Evolutionary conservation across 1,140 invertebrate genomes (phyloP).

Genomic region (Drosophila truncata): DNA sequence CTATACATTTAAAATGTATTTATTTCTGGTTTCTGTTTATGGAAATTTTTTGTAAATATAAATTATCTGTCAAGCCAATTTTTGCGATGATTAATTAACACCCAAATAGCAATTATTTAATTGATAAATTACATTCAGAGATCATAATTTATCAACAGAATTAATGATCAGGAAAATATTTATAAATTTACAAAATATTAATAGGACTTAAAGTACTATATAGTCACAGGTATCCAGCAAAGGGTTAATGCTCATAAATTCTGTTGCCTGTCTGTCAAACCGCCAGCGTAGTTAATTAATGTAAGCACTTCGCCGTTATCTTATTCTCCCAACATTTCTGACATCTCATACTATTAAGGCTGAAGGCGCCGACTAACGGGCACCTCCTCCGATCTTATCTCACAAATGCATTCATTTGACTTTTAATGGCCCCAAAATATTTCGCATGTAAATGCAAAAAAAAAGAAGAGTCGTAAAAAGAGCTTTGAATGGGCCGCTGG

Average conservation of each 20-base stretch:
- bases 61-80: neutral
- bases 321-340: slow-evolving; percentile 7
- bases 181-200: neutral
- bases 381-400: slow-evolving; percentile 35
- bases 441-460: slow-evolving; percentile 53
- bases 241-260: slow-evolving; percentile 51
- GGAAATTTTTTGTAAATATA: neutral
- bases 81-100: slow-evolving; percentile 20
- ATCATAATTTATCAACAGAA: slow-evolving; percentile 1
- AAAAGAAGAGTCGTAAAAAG: slow-evolving; percentile 51
- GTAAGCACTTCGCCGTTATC: slow-evolving; percentile 41
- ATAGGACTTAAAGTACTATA: neutral
- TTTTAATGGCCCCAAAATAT: slow-evolving; percentile 55
- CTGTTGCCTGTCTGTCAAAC: slow-evolving; percentile 40
- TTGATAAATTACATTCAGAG: slow-evolving; percentile 20
- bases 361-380: slow-evolving; percentile 45
- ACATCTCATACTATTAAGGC: slow-evolving; percentile 34
- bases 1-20: no score
- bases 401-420: slow-evolving; percentile 24
- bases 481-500: slow-evolving; percentile 44
- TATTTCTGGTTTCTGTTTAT: neutral
- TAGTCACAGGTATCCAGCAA: neutral
- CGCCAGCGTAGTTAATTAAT: slow-evolving; percentile 67
- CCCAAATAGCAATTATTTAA: slow-evolving; percentile 1
- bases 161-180: slow-evolving; percentile 16